Percentiles rank a stretch among this genome's conserved stretches.
phyloP scores from a whole-genome alignment of 2,113 vertebrate genomes.

The Acrocephalus kingi region DNA sequence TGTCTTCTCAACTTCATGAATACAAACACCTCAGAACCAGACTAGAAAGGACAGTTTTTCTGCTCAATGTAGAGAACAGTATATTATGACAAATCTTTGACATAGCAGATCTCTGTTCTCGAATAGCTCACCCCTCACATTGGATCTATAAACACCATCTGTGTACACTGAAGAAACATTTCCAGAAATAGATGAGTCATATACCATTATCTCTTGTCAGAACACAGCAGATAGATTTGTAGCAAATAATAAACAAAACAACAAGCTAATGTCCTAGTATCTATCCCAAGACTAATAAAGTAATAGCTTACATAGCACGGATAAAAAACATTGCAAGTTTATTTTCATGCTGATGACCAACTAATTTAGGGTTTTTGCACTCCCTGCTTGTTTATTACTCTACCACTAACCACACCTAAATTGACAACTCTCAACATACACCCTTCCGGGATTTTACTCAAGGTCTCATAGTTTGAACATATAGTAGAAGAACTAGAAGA shows the following conservation, averaged over 20 bases:
- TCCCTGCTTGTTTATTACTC: background rate
- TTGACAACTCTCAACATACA: background rate
- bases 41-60: background rate
- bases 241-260: constrained; percentile 34
- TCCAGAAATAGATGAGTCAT: constrained; percentile 57
- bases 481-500: background rate
- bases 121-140: background rate
- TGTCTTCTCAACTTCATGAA: background rate
- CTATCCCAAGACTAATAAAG: background rate
- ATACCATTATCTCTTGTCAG: constrained; percentile 11
- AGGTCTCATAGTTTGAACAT: background rate
- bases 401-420: background rate
- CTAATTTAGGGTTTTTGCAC: background rate
- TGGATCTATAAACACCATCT: constrained; percentile 58
- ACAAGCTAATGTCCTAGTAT: background rate
- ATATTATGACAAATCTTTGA: background rate
- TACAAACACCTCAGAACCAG: background rate
- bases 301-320: background rate
- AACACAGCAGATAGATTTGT: background rate
- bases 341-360: background rate
- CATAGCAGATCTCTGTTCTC: background rate
- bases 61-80: background rate
- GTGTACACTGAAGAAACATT: constrained; percentile 14
- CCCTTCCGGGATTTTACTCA: background rate
- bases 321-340: background rate